phyloP scores from a whole-genome alignment of 2,888 invertebrate species.

The Sphaerophoria taeniata region DNA sequence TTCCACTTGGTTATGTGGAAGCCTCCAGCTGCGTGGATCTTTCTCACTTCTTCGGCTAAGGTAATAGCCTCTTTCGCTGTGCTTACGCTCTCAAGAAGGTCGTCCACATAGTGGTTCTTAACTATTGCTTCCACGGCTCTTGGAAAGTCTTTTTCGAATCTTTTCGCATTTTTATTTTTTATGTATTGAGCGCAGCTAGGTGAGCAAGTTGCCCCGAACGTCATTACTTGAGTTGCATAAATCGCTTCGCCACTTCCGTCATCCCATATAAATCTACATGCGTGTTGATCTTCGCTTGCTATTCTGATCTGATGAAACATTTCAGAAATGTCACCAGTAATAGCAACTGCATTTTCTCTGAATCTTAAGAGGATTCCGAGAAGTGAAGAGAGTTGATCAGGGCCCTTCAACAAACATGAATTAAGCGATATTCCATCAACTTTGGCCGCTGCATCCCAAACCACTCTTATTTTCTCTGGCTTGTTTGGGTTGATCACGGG shows the following conservation, averaged over 20 bases:
- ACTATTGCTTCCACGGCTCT: constrained; percentile 10
- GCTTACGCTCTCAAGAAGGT: too few species aligned
- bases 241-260: background rate
- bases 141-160: constrained; percentile 9
- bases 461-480: background rate
- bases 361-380: background rate
- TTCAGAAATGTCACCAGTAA: constrained; percentile 13
- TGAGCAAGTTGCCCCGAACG: constrained; percentile 18
- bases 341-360: background rate
- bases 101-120: constrained; percentile 23
- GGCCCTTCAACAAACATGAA: constrained; percentile 8
- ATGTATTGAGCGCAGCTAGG: constrained; percentile 25
- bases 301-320: constrained; percentile 15
- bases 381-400: constrained; percentile 5
- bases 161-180: constrained; percentile 10
- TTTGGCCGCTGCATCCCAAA: constrained; percentile 19
- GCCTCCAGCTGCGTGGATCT: too few species aligned
- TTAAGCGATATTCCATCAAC: background rate
- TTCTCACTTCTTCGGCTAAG: too few species aligned
- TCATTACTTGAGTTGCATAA: constrained; percentile 14
- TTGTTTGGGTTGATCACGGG: constrained; percentile 5
- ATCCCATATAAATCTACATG: constrained; percentile 13
- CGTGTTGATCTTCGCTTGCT: constrained; percentile 12
- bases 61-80: too few species aligned
- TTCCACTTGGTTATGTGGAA: too few species aligned